phyloP scores from a whole-genome alignment of 2,888 invertebrate species.

The Cordilura impudica region DNA sequence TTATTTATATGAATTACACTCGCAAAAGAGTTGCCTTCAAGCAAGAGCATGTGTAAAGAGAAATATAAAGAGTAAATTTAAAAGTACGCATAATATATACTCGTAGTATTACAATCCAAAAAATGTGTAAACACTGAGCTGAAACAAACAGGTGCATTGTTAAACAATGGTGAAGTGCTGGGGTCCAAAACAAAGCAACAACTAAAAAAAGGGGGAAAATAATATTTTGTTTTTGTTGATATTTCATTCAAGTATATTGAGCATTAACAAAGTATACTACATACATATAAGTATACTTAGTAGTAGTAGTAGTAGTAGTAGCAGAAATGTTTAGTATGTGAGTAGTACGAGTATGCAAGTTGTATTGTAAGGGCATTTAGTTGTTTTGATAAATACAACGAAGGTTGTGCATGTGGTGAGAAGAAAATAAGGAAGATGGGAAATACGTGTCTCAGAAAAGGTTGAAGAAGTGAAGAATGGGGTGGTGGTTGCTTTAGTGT shows the following conservation, averaged over 20 bases:
- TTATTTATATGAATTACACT: not conserved
- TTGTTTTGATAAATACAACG: constrained; percentile 57
- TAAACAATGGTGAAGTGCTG: not conserved
- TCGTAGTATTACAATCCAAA: constrained; percentile 7
- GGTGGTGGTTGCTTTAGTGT: constrained; percentile 41
- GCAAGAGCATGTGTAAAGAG: constrained; percentile 15
- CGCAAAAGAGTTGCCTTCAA: not conserved
- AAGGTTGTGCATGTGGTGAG: constrained; percentile 66
- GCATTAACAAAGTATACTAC: constrained; percentile 10
- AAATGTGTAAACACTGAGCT: not conserved
- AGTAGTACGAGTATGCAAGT: not conserved
- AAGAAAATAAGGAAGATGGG: constrained; percentile 24
- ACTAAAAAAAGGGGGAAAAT: constrained; percentile 15
- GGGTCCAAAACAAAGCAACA: constrained; percentile 12
- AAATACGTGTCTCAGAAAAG: constrained; percentile 16
- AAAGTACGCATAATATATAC: no score
- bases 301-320: constrained; percentile 25
- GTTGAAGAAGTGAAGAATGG: no score
- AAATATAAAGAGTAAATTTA: not conserved
- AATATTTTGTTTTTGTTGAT: constrained; percentile 18
- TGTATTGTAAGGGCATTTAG: constrained; percentile 48
- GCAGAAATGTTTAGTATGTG: constrained; percentile 12
- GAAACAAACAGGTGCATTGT: constrained; percentile 53
- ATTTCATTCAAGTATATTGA: constrained; percentile 45
- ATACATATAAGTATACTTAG: constrained; percentile 7